Base-by-base conservation (phyloP, 2,888 invertebrate species). In the Polyommatus icarus region DNA sequence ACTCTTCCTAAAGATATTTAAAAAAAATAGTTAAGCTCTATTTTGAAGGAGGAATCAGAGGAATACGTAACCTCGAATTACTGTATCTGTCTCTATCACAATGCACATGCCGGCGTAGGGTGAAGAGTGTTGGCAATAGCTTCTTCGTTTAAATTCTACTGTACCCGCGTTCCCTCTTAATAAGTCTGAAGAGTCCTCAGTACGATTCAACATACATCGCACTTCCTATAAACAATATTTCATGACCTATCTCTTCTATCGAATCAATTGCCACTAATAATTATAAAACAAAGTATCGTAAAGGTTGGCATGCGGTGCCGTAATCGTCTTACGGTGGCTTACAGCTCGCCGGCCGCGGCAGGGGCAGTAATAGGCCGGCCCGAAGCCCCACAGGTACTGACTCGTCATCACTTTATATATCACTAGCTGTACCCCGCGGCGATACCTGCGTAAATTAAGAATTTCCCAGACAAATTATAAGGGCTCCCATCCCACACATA, bases 311-410 rank as follows among this genome's bases (percentile, higher is more conserved):
- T 46, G 73, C 24, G 73, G 73, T 46, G 24, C 7, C 50, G 12
- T 73, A 73, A 73, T 73, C 73, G 40, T 46, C 73, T 73, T 73
- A 73, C 50, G 73, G 40, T 73, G 73, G 73, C 46, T 73, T 73
- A 73, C 73, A 50, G 50, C 50, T 24, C 73, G 46, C 50, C 46
- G 73, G 36, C n/a, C 10, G 40, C 20, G 73, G 36, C 18, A 32
- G 36, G 40, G 20, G 20, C 73, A 18, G 50, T 73, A 50, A 50
- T 73, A 73, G 73, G 46, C 15, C 40, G 12, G 20, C 46, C 20
- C 7, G 73, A 73, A 73, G 73, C 73, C 73, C 40, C 46, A 50
- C 73, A 40, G 46, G 46, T 40, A 73, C 1, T n/a, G 40, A 32
- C 73, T 20, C 20, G 50, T 46, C 73, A 73, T 46, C 46, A 73